These are phyloP conservation scores for Mythimna pallens DNA, from an alignment of 2,888 invertebrate genomes.

Conservation along the genomic window DNA sequence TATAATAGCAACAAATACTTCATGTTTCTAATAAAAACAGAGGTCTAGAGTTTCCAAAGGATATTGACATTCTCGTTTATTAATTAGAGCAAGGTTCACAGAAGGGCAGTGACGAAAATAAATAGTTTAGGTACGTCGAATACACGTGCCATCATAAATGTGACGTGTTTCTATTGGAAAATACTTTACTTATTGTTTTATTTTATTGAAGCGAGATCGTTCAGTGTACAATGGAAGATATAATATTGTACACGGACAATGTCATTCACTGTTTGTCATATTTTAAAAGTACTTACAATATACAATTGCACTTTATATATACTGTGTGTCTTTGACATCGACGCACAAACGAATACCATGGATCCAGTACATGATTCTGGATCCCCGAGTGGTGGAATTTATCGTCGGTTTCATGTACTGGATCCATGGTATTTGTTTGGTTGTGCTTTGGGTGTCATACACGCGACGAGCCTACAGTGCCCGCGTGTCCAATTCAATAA, in stretches of 20 bases:
- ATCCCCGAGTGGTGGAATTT: too few species aligned
- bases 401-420: too few species aligned
- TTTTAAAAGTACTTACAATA: too few species aligned
- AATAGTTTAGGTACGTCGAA: background rate
- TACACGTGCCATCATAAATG: constrained; percentile 6
- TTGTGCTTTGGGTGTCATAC: too few species aligned
- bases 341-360: too few species aligned
- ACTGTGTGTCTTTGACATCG: too few species aligned
- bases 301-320: too few species aligned
- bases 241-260: background rate
- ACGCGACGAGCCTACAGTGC: too few species aligned
- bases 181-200: constrained; percentile 11
- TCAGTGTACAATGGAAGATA: background rate
- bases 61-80: constrained; percentile 22
- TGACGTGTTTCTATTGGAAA: constrained; percentile 14
- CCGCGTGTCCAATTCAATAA: too few species aligned
- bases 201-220: background rate
- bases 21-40: background rate
- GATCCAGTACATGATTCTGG: too few species aligned
- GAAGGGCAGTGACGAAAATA: constrained; percentile 29
- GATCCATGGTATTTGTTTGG: too few species aligned
- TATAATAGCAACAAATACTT: background rate
- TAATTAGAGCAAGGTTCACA: constrained; percentile 13
- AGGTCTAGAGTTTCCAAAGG: background rate
- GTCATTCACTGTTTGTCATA: too few species aligned